Percentiles rank a stretch among this genome's conserved stretches.
These are phyloP conservation scores for Brevimyrus niger DNA, from an alignment of 2,113 vertebrate species.

Conservation along the genomic window DNA sequence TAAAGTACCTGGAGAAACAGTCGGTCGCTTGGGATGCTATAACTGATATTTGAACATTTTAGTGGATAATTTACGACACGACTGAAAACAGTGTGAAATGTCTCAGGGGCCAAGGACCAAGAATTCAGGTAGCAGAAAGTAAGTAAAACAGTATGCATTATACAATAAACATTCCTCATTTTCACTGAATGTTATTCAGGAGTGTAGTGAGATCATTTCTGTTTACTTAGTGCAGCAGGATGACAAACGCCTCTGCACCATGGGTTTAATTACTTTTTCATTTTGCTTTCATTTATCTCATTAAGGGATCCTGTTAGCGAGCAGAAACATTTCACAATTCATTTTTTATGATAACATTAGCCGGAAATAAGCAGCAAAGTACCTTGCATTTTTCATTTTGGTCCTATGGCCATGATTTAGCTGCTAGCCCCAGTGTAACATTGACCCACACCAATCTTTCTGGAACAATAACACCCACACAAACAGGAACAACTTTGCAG, in stretches of 20 bases:
- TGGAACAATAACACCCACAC: not conserved
- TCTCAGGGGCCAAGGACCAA: not conserved
- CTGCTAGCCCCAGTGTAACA: not conserved
- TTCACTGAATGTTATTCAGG: not conserved
- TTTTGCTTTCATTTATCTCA: not conserved
- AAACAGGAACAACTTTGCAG: not conserved
- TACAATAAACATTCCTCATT: not conserved
- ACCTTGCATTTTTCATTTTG: not conserved
- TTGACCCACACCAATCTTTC: not conserved
- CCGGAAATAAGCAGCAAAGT: not conserved
- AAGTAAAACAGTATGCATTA: not conserved
- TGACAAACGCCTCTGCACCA: not conserved
- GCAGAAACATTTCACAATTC: not conserved
- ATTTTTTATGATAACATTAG: not conserved
- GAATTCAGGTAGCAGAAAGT: not conserved
- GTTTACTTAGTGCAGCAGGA: not conserved
- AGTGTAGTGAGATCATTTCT: not conserved
- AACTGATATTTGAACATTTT: not conserved
- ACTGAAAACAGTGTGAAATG: slow-evolving; percentile 9
- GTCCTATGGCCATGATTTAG: not conserved
- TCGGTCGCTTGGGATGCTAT: not conserved
- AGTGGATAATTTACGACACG: not conserved
- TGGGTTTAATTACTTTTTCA: not conserved
- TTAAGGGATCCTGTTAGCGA: not conserved
- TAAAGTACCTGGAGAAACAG: not conserved